Evolutionary conservation across 2,113 vertebrate genomes (phyloP).

Genomic region (Craseonycteris thonglongyai): DNA sequence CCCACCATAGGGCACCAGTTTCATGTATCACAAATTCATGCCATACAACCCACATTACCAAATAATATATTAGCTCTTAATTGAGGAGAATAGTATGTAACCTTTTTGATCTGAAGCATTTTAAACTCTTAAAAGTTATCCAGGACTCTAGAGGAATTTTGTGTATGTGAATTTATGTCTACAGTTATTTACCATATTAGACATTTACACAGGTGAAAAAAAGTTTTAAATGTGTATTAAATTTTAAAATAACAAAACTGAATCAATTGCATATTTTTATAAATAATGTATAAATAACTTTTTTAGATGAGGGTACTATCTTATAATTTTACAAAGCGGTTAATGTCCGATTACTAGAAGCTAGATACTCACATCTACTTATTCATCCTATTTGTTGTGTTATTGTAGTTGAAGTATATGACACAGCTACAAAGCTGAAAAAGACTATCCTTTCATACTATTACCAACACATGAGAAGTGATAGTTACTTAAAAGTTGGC

Average conservation of each 20-base stretch:
- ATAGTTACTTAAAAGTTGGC: neutral
- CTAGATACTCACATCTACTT: neutral
- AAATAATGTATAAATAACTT: neutral
- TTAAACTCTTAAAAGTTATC: neutral
- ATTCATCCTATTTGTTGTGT: neutral
- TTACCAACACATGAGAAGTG: neutral
- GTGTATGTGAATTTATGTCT: no score
- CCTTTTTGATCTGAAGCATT: neutral
- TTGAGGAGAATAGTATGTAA: neutral
- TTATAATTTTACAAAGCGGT: neutral
- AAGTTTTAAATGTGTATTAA: neutral
- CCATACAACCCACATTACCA: neutral
- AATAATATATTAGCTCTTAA: neutral
- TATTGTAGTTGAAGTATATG: neutral
- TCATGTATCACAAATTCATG: neutral
- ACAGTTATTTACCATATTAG: neutral
- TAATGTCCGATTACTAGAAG: neutral
- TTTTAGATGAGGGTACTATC: neutral
- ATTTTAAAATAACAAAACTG: neutral
- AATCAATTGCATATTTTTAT: neutral
- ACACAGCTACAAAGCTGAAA: neutral
- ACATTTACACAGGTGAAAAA: neutral
- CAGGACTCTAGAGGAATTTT: neutral
- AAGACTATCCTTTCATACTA: neutral
- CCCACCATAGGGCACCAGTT: accelerated